Evolutionary conservation across 2,888 invertebrate species (phyloP).

Genomic region (Zygothrica quintamaculata): DNA sequence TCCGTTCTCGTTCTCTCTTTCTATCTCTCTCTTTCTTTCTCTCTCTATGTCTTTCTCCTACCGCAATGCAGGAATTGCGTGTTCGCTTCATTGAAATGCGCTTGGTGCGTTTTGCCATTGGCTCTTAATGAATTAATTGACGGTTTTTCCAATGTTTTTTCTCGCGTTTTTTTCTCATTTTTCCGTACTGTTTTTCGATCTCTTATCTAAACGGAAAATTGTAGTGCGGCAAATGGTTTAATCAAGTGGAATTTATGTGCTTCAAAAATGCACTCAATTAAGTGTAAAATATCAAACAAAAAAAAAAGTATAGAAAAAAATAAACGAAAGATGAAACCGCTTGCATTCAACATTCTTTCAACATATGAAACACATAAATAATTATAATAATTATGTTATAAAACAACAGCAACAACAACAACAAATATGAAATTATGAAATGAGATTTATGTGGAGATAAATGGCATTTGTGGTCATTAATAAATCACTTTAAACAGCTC

Average conservation of each 20-base stretch:
- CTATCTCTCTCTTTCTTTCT: conserved; percentile 17
- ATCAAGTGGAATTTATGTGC: conserved; percentile 81
- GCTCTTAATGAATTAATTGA: conserved; percentile 77
- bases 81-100: conserved; percentile 61
- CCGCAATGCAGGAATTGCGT: conserved; percentile 31
- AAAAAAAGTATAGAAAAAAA: conserved; percentile 43
- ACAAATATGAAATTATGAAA: conserved; percentile 50
- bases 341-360: conserved; percentile 8
- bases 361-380: conserved; percentile 34
- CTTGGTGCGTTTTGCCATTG: conserved; percentile 60
- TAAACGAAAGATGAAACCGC: neutral
- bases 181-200: conserved; percentile 20
- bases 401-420: conserved; percentile 6
- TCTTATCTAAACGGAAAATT: conserved; percentile 48
- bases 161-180: conserved; percentile 20
- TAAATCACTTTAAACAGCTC: conserved; percentile 59
- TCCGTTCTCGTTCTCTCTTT: conserved; percentile 29
- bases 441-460: conserved; percentile 64
- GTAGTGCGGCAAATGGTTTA: conserved; percentile 77
- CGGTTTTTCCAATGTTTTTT: no score
- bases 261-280: conserved; percentile 72
- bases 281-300: conserved; percentile 69
- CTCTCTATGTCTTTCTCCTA: neutral
- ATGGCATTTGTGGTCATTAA: conserved; percentile 55
- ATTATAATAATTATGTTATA: conserved; percentile 52